Evolutionary conservation across 1,140 invertebrate genomes (phyloP), one percentile per base, ranked within the genome.

Genomic region (Chionoecetes opilio): DNA sequence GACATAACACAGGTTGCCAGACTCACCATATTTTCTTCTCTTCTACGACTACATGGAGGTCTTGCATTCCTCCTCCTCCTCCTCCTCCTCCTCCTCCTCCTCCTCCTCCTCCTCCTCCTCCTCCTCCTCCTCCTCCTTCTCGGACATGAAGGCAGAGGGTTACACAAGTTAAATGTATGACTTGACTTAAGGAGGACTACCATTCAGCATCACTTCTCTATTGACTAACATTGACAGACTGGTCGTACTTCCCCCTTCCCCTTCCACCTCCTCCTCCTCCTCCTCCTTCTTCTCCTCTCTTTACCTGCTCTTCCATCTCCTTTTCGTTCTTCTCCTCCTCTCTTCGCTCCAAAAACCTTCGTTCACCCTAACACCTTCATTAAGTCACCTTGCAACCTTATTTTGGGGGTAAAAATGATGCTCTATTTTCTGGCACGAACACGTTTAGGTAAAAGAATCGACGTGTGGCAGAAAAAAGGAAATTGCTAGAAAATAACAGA

Each of bases 1-100:
- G 93, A 94, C 93, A 94, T 94, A 89, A 94, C 93, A 41, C 6
- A 38, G 29, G 93, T 90, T 94, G 93, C 93, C 93, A 89, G 63
- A 37, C 41, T 41, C 63, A 26, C 63, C 21, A n/a, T 75, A n/a
- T 75, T 26, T 75, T 26, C 26, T 75, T n/a, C 63, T 53, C 46
- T 53, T 17, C 2, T 17, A 53, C 46, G 46, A 53, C 46, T 53
- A 53, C 46, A 53, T 53, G 46, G 46, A 53, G 46, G 46, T 9
- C 46, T n/a, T 53, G 46, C 21, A 17, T 53, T 17, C 46, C 21
- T 53, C 46, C 46, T 53, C 46, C 63, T 75, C n/a, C n/a, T 75
- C 63, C 21, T n/a, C 63, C 21, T 75, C 63, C 63, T 75, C 53
- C 21, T 75, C 53, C 26, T 75, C 53, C 26, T 75, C 21, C 53